phyloP scores from a whole-genome alignment of 2,888 invertebrate genomes.

The Sphaerophoria rueppellii region DNA sequence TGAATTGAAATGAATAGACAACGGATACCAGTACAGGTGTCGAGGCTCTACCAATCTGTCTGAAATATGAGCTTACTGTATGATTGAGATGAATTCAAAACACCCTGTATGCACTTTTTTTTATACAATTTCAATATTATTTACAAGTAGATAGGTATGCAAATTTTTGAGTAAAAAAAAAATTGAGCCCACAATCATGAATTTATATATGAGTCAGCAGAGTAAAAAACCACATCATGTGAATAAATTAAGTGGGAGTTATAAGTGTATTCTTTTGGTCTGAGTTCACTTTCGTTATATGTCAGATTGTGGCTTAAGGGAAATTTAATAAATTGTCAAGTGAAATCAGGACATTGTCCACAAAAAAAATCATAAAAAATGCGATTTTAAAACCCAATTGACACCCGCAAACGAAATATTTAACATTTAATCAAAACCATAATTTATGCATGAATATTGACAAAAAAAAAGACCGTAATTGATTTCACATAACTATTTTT shows the following conservation, averaged over 20 bases:
- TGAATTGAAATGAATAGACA: too few relatives aligned
- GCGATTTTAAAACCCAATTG: not conserved
- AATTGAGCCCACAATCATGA: not conserved
- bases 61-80: too few relatives aligned
- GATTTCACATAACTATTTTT: constrained; percentile 1
- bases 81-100: too few relatives aligned
- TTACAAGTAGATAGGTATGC: not conserved
- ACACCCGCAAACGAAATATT: not conserved
- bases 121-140: constrained; percentile 5
- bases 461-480: not conserved
- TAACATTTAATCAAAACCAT: not conserved
- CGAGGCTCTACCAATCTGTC: too few relatives aligned
- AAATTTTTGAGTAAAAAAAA: not conserved
- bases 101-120: not conserved
- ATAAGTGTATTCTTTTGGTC: not conserved
- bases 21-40: too few relatives aligned
- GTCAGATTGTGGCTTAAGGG: constrained; percentile 3
- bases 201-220: constrained; percentile 18
- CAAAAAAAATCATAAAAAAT: not conserved
- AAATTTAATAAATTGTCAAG: constrained; percentile 42
- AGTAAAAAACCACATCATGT: not conserved
- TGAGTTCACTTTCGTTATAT: not conserved
- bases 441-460: constrained; percentile 15
- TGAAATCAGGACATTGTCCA: constrained; percentile 32
- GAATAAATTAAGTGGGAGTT: not conserved